These are phyloP conservation scores for Eupithecia abbreviata DNA, from an alignment of 2,888 invertebrate species.

Conservation along the genomic window DNA sequence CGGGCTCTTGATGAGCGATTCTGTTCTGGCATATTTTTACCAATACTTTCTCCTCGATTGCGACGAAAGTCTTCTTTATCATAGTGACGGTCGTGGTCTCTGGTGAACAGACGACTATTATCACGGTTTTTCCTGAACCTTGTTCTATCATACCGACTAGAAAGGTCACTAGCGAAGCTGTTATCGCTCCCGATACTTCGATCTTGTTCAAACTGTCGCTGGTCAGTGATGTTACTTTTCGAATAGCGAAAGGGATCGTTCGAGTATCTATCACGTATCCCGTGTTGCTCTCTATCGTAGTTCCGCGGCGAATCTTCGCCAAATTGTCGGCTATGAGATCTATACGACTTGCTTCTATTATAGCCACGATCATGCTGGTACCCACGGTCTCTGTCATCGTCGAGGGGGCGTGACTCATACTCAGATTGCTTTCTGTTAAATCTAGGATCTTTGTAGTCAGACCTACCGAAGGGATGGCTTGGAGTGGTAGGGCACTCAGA, in stretches of 20 bases:
- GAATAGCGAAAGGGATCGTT: constrained; percentile 28
- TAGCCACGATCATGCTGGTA: constrained; percentile 50
- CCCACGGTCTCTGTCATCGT: constrained; percentile 57
- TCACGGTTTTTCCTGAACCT: constrained; percentile 37
- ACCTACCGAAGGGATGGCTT: constrained; percentile 48
- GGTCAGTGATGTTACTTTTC: constrained; percentile 18
- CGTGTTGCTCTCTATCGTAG: constrained; percentile 55
- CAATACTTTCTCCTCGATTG: constrained; percentile 56
- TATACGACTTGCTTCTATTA: constrained; percentile 46
- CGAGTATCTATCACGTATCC: constrained; percentile 51
- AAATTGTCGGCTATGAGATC: constrained; percentile 48
- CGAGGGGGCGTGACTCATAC: constrained; percentile 52
- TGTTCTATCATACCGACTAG: constrained; percentile 39
- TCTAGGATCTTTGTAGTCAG: constrained; percentile 64
- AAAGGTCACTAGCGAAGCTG: constrained; percentile 40
- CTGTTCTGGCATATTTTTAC: constrained; percentile 40
- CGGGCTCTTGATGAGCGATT: constrained; percentile 43
- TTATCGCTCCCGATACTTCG: constrained; percentile 35
- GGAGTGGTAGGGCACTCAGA: constrained; percentile 55
- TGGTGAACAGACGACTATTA: constrained; percentile 41
- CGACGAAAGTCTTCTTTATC: constrained; percentile 47
- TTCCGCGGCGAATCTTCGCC: constrained; percentile 49
- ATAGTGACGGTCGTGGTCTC: constrained; percentile 49
- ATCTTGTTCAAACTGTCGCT: constrained; percentile 26
- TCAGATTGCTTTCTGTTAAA: constrained; percentile 60